Base-by-base conservation (phyloP, 64 coral and sea anemone species). In the Stichodactyla mertensii region DNA sequence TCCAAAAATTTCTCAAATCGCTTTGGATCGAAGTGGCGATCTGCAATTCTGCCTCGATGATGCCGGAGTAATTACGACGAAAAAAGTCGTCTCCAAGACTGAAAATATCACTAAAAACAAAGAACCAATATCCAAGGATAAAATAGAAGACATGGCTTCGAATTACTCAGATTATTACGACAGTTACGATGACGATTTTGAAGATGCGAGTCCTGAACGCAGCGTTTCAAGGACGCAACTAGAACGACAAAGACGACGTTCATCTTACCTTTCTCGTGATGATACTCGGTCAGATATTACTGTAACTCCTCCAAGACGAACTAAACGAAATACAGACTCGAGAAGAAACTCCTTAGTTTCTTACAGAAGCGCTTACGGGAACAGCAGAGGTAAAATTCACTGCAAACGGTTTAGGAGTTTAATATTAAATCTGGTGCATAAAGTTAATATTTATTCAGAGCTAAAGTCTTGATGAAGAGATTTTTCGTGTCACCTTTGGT, bases 131-230 rank as follows among this genome's bases (percentile, higher is more conserved):
- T 84, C 23, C 86, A 74, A 74, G 61, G 28, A 89, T 61, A 87
- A 66, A 55, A 80, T 31, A 57, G 54, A 95, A 91, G 80, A 92
- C 13, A 96, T 96, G 94, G 82, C 88, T 12, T 87, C 60, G 85
- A 84, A 79, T 80, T 93, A 96, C 64, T 96, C 94, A 13, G 94
- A 96, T 77, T 70, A 93, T 52, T 92, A 96, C 10, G 94, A 96
- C 24, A 96, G 94, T 84, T 96, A 96, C 19, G 94, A 96, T 6
- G 94, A 96, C 4, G 94, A 96, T 87, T 96, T 96, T 61, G 94
- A 96, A 86, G 77, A 28, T 31, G 53, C 31, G 7, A 81, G 71
- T 52, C 77, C 77, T 14, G 27, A 77, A 51, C 86, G 83, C 12
- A 85, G 27, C 23, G 54, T 20, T 53, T 92, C 91, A 20, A 92